These are phyloP conservation scores for Eurystomus glaucurus DNA, from an alignment of 2,797 vertebrate genomes.

Conservation along the genomic window DNA sequence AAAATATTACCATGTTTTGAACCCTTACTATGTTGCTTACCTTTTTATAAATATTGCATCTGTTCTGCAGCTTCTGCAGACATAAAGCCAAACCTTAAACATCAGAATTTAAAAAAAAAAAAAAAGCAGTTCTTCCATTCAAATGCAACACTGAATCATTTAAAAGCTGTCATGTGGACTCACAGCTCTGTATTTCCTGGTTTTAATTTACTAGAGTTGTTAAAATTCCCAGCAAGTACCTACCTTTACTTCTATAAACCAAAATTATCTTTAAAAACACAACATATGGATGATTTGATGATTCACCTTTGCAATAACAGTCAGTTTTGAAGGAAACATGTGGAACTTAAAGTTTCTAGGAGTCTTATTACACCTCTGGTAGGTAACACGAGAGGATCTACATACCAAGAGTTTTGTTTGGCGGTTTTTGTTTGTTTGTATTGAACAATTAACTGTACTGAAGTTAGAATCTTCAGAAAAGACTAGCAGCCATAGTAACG, in stretches of 20 bases:
- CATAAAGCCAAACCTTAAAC: not conserved
- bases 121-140: not conserved
- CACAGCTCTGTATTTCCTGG: not conserved
- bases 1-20: not conserved
- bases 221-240: not conserved
- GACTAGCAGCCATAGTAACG: not conserved
- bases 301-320: not conserved
- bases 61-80: not conserved
- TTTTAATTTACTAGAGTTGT: not conserved
- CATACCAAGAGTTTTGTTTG: rapidly evolving
- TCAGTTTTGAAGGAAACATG: not conserved
- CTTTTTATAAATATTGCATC: not conserved
- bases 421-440: not conserved
- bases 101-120: not conserved
- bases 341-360: not conserved
- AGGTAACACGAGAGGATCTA: not conserved
- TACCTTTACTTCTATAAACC: not conserved
- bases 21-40: not conserved
- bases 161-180: not conserved
- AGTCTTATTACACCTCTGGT: not conserved
- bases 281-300: not conserved
- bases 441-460: not conserved
- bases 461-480: not conserved
- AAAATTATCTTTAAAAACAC: not conserved
- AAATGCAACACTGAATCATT: not conserved